phyloP scores from a whole-genome alignment of 2,113 vertebrate genomes.

The Chitala chitala region DNA sequence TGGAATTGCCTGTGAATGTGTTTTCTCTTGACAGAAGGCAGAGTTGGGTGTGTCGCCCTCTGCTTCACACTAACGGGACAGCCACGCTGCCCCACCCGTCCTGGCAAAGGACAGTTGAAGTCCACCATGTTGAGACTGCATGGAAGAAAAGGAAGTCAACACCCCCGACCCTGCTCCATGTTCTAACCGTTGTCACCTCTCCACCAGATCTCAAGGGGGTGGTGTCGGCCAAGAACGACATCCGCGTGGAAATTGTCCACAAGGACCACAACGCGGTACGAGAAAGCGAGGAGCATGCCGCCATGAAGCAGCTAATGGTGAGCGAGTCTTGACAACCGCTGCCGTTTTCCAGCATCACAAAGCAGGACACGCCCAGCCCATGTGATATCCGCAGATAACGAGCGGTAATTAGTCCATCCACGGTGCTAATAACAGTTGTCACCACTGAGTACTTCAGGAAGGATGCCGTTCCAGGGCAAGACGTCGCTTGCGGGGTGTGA shows the following conservation, averaged over 20 bases:
- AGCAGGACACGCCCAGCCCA: not conserved
- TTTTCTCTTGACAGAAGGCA: slow-evolving; percentile 45
- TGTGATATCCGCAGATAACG: slow-evolving; percentile 37
- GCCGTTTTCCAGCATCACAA: slow-evolving; percentile 9
- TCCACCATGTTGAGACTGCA: not conserved
- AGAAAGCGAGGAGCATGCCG: slow-evolving; percentile 82
- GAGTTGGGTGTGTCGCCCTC: slow-evolving; percentile 39
- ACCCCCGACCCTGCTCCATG: slow-evolving; percentile 21
- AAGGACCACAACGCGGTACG: slow-evolving; percentile 85
- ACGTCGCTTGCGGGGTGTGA: not conserved
- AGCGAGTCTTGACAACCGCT: slow-evolving; percentile 51
- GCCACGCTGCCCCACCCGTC: not conserved
- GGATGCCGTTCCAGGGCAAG: slow-evolving; percentile 26
- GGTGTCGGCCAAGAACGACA: slow-evolving; percentile 96
- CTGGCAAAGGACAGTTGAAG: not conserved
- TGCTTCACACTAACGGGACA: slow-evolving; percentile 34
- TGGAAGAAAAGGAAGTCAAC: not conserved
- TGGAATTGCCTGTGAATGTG: slow-evolving; percentile 43
- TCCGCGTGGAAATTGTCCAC: slow-evolving; percentile 95
- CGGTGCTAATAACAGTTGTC: slow-evolving; percentile 31
- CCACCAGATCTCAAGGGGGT: slow-evolving; percentile 89
- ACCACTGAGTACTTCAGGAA: slow-evolving; percentile 30
- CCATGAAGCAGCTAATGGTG: slow-evolving; percentile 97
- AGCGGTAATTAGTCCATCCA: slow-evolving; percentile 36
- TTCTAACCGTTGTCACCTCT: not conserved